Percentiles rank a stretch among this genome's conserved stretches.
phyloP scores from a whole-genome alignment of 2,797 vertebrate genomes.

The Tapirus indicus region DNA sequence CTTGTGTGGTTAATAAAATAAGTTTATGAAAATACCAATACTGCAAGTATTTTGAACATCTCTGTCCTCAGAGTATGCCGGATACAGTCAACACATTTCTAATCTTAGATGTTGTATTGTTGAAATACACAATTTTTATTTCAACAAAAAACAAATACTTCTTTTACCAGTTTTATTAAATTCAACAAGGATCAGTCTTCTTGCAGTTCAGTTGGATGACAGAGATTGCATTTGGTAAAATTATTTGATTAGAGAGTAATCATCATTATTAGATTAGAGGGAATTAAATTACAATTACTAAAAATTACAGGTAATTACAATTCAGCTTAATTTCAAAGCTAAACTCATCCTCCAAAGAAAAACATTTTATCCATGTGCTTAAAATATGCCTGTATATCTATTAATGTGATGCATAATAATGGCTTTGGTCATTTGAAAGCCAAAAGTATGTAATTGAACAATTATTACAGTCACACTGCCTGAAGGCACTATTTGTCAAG shows the following conservation, averaged over 20 bases:
- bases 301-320: constrained; percentile 83
- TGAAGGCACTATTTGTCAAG: constrained; percentile 90
- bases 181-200: constrained; percentile 11
- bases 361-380: constrained; percentile 83
- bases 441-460: constrained; percentile 90
- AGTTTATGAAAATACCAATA: background rate
- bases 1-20: background rate
- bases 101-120: background rate
- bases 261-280: constrained; percentile 79
- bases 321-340: constrained; percentile 83
- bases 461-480: constrained; percentile 89
- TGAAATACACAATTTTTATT: constrained; percentile 18
- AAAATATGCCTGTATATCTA: constrained; percentile 83
- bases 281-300: constrained; percentile 81
- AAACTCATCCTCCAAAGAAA: constrained; percentile 81
- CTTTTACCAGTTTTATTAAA: constrained; percentile 40
- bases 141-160: constrained; percentile 3
- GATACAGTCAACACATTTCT: background rate
- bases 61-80: background rate
- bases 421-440: constrained; percentile 87
- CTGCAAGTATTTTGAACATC: background rate
- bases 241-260: constrained; percentile 77
- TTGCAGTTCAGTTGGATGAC: constrained; percentile 46
- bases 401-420: constrained; percentile 87
- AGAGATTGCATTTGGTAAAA: constrained; percentile 75